phyloP scores from a whole-genome alignment of 92 coral and sea anemone genomes.

The Actinernus sp. region DNA sequence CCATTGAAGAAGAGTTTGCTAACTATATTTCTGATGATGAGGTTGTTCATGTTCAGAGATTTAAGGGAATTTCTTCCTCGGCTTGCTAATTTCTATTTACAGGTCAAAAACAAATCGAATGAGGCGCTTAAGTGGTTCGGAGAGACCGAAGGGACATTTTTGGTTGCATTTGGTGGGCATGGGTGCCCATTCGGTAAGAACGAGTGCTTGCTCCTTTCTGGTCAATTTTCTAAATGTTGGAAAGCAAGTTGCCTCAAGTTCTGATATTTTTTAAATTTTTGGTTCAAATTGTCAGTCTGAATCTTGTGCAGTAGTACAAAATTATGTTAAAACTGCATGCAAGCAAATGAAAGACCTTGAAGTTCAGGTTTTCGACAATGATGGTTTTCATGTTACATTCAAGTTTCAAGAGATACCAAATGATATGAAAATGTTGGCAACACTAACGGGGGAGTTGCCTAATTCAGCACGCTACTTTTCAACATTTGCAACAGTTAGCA shows the following conservation, averaged over 20 bases:
- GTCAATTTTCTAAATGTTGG: conserved; percentile 53
- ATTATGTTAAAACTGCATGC: too few species aligned
- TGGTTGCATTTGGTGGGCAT: conserved; percentile 54
- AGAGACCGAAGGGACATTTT: conserved; percentile 58
- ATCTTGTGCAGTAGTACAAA: conserved; percentile 37
- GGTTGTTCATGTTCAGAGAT: conserved; percentile 57
- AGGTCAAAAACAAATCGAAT: conserved; percentile 20
- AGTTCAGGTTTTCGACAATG: too few species aligned
- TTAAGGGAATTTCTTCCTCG: conserved; percentile 52
- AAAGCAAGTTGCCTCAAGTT: conserved; percentile 62
- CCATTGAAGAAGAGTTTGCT: conserved; percentile 53
- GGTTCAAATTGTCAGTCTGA: conserved; percentile 58
- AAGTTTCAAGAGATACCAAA: too few species aligned
- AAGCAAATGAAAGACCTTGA: conserved; percentile 58
- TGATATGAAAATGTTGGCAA: too few species aligned
- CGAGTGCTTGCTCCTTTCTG: conserved; percentile 62
- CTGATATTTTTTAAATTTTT: conserved; percentile 45
- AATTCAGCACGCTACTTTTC: conserved; percentile 1
- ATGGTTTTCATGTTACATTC: too few species aligned
- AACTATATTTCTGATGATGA: conserved; percentile 39
- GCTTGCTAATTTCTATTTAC: conserved; percentile 54
- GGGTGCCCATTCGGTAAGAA: conserved; percentile 67
- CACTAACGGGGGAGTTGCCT: too few species aligned
- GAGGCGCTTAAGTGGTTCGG: conserved; percentile 47
- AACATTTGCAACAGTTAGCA: conserved; percentile 5